Conservation (phyloP, 2,797 vertebrate genomes). For the Onychomys arenicola region DNA sequence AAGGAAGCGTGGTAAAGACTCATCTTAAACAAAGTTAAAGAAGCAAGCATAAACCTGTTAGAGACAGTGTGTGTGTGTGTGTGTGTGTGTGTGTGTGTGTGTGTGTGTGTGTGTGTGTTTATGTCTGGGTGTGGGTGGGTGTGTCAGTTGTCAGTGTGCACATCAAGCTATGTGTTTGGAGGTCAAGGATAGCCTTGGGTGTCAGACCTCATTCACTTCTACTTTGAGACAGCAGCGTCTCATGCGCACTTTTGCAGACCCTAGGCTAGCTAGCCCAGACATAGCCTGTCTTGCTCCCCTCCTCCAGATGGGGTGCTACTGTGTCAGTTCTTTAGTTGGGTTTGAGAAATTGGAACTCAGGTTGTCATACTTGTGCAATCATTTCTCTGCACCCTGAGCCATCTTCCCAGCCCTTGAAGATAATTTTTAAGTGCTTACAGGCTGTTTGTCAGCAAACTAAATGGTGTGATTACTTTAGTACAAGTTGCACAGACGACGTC, state of each 20-base stretch:
- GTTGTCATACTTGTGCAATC: no score
- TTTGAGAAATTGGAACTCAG: background rate
- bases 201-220: background rate
- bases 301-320: background rate
- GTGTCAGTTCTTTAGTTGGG: background rate
- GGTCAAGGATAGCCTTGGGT: background rate
- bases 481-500: background rate
- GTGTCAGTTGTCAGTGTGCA: background rate
- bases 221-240: no score
- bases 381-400: background rate
- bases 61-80: background rate
- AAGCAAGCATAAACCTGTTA: slow-evolving; percentile 2
- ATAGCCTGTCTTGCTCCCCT: background rate
- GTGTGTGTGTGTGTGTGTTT: background rate
- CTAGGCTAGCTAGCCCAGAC: background rate
- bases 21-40: background rate
- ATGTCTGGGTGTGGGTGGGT: no score
- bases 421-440: background rate
- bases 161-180: background rate
- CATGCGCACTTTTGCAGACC: background rate
- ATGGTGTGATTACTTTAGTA: background rate
- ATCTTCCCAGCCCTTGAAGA: background rate
- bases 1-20: no score
- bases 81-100: background rate
- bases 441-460: background rate